phyloP scores from a whole-genome alignment of 2,888 invertebrate genomes.

The Sarcophaga subvicina region DNA sequence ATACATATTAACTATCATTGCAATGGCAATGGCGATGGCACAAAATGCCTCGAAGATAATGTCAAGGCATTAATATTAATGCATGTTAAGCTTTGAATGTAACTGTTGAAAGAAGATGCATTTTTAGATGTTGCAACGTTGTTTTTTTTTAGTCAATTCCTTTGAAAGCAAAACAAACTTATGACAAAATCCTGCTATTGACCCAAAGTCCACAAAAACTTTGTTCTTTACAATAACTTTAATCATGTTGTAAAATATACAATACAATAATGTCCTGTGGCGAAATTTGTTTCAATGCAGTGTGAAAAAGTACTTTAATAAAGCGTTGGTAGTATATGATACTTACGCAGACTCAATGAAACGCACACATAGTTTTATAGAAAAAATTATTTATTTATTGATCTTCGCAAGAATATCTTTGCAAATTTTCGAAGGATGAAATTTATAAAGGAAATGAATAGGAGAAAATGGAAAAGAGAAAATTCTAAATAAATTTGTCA shows the following conservation, averaged over 20 bases:
- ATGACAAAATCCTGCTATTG: constrained; percentile 51
- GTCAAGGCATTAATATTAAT: constrained; percentile 28
- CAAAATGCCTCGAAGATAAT: constrained; percentile 44
- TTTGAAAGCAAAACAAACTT: constrained; percentile 20
- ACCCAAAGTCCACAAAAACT: constrained; percentile 51
- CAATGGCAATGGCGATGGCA: not conserved
- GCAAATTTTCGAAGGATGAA: no score
- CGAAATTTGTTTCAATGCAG: not conserved
- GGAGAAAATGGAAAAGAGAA: no score
- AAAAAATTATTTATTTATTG: constrained; percentile 19
- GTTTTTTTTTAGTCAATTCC: not conserved
- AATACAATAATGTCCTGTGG: constrained; percentile 32
- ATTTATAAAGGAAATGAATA: no score
- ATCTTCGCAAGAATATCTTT: not conserved
- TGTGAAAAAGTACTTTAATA: constrained; percentile 1
- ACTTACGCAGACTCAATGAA: constrained; percentile 20
- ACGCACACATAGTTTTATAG: constrained; percentile 22
- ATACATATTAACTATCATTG: not conserved
- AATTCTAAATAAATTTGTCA: no score
- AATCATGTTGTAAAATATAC: constrained; percentile 39
- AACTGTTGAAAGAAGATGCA: constrained; percentile 17
- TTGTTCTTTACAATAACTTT: constrained; percentile 23
- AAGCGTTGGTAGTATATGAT: constrained; percentile 21
- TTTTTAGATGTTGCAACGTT: not conserved
- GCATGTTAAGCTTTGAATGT: constrained; percentile 1